These are phyloP conservation scores for Chloroclysta siterata DNA, from an alignment of 2,888 invertebrate genomes.

Conservation along the genomic window DNA sequence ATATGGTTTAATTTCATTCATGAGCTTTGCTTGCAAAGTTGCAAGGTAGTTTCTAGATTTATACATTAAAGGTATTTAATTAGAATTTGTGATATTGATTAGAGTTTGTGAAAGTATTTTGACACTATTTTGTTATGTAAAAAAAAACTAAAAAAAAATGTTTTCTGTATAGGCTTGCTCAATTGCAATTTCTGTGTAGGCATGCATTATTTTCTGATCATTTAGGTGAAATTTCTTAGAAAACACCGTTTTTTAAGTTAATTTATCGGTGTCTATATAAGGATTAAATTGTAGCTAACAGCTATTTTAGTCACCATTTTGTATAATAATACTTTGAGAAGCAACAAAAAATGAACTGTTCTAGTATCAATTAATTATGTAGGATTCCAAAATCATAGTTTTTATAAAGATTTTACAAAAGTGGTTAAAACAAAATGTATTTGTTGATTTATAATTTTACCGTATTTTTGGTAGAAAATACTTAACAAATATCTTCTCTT, in stretches of 20 bases:
- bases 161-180: conserved; percentile 39
- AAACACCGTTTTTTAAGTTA: not conserved
- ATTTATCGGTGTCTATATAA: too few species aligned
- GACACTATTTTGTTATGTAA: not conserved
- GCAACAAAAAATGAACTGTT: too few species aligned
- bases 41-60: conserved; percentile 47
- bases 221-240: not conserved
- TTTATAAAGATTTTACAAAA: not conserved
- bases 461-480: too few species aligned
- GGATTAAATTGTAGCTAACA: too few species aligned
- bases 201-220: conserved; percentile 2
- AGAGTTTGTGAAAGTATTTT: conserved; percentile 1
- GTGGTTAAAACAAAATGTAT: too few species aligned
- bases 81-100: conserved; percentile 13
- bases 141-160: not conserved
- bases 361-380: too few species aligned
- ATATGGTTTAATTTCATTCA: conserved; percentile 23
- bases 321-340: too few species aligned
- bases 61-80: conserved; percentile 47
- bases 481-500: too few species aligned
- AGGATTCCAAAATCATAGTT: not conserved
- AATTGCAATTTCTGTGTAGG: conserved; percentile 19
- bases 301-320: too few species aligned
- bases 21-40: conserved; percentile 36
- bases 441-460: too few species aligned